Evolutionary conservation across 2,797 vertebrate species (phyloP).

Genomic region (Gallinago nigripennis): DNA sequence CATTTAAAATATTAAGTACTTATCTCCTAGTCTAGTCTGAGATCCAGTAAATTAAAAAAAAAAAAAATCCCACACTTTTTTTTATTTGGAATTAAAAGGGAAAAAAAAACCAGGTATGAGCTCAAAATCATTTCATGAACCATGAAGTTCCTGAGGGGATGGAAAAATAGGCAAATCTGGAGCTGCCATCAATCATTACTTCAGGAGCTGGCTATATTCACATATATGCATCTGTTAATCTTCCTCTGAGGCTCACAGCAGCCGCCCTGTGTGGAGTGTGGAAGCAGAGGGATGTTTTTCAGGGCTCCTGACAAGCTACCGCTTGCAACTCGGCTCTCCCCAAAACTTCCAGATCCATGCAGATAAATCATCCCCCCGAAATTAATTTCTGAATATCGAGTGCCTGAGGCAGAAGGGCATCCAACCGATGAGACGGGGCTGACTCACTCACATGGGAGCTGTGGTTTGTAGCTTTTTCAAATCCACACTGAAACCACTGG

Average conservation of each 20-base stretch:
- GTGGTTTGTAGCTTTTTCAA: not conserved
- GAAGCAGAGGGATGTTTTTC: not conserved
- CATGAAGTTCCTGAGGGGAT: not conserved
- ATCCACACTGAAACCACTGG: not conserved
- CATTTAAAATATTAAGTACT: not conserved
- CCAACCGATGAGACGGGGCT: not conserved
- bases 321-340: not conserved
- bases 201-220: not conserved
- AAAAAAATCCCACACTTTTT: not conserved
- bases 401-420: not conserved
- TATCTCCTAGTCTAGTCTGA: not conserved
- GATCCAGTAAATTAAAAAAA: not conserved
- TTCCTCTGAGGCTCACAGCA: not conserved
- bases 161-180: not conserved
- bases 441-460: not conserved
- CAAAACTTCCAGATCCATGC: not conserved
- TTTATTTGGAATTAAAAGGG: not conserved
- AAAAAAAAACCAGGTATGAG: not conserved
- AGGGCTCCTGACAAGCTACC: not conserved
- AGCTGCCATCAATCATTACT: not conserved
- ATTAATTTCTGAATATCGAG: not conserved
- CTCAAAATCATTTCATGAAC: not conserved
- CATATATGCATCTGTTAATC: not conserved
- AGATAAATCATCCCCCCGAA: not conserved
- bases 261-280: not conserved